Base-by-base conservation (phyloP, 2,797 vertebrate genomes). In the Cuculus canorus region DNA sequence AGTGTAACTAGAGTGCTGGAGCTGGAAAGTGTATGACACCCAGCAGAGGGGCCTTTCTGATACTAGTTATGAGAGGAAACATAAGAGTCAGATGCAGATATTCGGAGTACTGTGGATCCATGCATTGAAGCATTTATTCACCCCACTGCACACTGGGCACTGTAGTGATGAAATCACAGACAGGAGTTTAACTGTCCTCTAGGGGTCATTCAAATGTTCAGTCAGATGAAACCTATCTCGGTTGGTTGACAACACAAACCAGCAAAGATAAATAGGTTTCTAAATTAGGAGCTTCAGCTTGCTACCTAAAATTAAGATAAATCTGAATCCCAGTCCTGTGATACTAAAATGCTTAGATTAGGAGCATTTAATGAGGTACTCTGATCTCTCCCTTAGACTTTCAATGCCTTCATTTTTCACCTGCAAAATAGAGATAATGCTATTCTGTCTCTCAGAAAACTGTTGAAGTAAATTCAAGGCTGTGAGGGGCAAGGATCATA, bases 251-350 rank as follows among this genome's bases (percentile, higher is more conserved):
- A 95, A 77, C 11, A 90, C 61, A 94, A 95, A 10, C 0, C 56
- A 92, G 19, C 16, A 76, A 95, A 95, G 86, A 95, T 63, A 90
- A 95, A 95, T 93, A 76, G 61, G 19, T 25, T 94, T 93, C 71
- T 85, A 86, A 92, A 94, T 94, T 30, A 84, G 60, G 53, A 90
- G 15, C 25, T 90, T 90, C 56, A 64, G 2, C 45, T 82, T 63
- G 12, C 32, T 70, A 65, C 25, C 30, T 72, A 54, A 91, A 91
- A 94, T 94, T 92, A 91, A 95, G 90, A 86, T 90, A 52, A 90
- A 94, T 90, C 13, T 73, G 35, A 70, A 66, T 41, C 24, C 17
- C 5, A 76, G 6, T 53, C 24, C n/a, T 70, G 52, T 82, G 43
- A 63, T 48, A 47, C 30, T 32, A 30, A 86, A 76, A 88, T 72